Evolutionary conservation across 2,888 invertebrate genomes (phyloP).

Genomic region (Psococerastis gibbosa): DNA sequence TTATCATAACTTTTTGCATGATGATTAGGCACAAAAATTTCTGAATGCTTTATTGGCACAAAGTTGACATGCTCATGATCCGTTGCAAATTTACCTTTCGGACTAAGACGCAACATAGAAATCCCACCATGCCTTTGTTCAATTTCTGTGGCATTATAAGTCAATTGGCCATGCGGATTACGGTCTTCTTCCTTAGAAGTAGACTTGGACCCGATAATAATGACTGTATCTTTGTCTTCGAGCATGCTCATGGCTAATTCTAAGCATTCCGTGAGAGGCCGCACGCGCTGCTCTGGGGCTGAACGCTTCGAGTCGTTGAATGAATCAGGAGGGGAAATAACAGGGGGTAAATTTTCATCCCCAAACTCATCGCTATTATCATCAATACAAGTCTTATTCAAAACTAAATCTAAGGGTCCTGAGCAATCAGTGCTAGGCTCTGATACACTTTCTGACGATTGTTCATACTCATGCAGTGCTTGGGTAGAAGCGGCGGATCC

Average conservation of each 20-base stretch:
- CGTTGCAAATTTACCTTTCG: neutral
- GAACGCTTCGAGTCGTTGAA: neutral
- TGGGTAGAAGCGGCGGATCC: conserved; percentile 6
- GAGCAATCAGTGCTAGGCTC: neutral
- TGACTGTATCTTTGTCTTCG: neutral
- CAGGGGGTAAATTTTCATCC: neutral
- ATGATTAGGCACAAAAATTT: no score
- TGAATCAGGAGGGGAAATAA: neutral
- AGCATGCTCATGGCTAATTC: neutral
- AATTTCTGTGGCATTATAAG: no score
- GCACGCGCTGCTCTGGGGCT: neutral
- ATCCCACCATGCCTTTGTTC: no score
- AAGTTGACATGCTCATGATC: neutral
- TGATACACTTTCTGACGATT: conserved; percentile 2
- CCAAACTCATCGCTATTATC: neutral
- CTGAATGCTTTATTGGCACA: no score
- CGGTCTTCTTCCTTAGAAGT: neutral
- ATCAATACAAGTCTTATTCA: neutral
- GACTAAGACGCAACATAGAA: neutral
- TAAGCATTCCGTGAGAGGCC: neutral
- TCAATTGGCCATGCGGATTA: neutral
- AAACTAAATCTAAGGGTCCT: neutral
- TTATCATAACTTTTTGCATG: no score
- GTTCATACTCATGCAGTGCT: conserved; percentile 2
- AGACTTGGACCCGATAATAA: neutral